Conservation (phyloP, 2,888 invertebrate genomes). For the Serripes groenlandicus region DNA sequence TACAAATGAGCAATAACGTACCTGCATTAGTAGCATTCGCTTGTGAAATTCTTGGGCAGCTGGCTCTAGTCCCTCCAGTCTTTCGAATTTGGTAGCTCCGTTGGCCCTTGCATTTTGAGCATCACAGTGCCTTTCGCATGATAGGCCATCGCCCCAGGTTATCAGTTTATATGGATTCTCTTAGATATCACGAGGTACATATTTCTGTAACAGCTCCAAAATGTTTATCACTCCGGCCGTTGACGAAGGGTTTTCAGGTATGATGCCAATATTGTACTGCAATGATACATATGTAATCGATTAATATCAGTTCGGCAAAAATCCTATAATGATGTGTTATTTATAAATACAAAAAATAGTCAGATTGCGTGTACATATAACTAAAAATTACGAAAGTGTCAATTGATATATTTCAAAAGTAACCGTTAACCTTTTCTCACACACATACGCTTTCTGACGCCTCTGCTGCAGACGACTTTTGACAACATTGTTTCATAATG, state of each 20-base stretch:
- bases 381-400: no score
- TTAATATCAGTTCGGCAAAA: no score
- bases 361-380: no score
- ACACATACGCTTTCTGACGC: no score
- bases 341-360: no score
- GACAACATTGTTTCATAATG: no score
- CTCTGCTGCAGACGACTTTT: no score
- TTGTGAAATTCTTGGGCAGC: not conserved
- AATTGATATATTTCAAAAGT: no score
- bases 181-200: constrained; percentile 48
- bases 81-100: not conserved
- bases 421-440: no score
- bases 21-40: not conserved
- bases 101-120: not conserved
- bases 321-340: no score
- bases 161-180: not conserved
- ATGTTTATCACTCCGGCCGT: constrained; percentile 62
- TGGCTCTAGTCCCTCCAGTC: not conserved
- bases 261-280: constrained; percentile 62
- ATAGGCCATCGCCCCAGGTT: not conserved
- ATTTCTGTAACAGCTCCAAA: constrained; percentile 52
- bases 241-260: constrained; percentile 58
- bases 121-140: not conserved
- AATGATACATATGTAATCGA: constrained; percentile 14
- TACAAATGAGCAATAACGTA: not conserved